Conservation (phyloP, 2,888 invertebrate genomes). For the Diarsia dahlii region DNA sequence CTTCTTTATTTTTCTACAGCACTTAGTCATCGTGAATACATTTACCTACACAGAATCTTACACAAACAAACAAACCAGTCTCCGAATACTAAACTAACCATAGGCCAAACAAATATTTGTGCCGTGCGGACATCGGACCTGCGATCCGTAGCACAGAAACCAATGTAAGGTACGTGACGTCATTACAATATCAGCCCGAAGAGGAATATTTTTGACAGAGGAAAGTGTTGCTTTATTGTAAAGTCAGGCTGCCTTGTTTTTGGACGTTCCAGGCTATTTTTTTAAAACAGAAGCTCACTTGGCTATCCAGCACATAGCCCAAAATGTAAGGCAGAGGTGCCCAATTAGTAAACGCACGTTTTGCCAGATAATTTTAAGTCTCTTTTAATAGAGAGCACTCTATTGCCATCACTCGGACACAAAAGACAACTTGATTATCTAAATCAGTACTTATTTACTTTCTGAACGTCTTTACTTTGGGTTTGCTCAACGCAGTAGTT, state of each 20-base stretch:
- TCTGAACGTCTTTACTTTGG: neutral
- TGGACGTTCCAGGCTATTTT: neutral
- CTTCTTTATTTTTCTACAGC: neutral
- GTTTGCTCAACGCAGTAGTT: neutral
- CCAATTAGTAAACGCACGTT: too few relatives aligned
- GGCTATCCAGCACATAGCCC: too few relatives aligned
- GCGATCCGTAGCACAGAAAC: constrained; percentile 3
- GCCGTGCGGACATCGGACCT: neutral
- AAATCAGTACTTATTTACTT: neutral
- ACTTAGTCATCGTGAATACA: neutral
- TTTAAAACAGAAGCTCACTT: neutral
- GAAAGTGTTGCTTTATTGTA: neutral
- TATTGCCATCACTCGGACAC: too few relatives aligned
- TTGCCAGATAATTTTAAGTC: too few relatives aligned
- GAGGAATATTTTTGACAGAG: neutral
- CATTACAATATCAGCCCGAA: constrained; percentile 15
- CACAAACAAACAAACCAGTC: constrained; percentile 2
- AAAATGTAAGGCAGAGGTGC: too few relatives aligned
- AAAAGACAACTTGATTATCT: neutral
- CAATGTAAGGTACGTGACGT: constrained; percentile 28
- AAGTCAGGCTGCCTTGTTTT: neutral
- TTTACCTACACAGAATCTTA: neutral
- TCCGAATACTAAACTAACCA: neutral
- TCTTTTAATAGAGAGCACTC: too few relatives aligned
- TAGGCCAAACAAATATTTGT: constrained; percentile 35